A percentile compares a stretch with the other conserved stretches of the same genome.
phyloP scores from a whole-genome alignment of 1,140 invertebrate genomes.

The Trypoxylus dichotomus region DNA sequence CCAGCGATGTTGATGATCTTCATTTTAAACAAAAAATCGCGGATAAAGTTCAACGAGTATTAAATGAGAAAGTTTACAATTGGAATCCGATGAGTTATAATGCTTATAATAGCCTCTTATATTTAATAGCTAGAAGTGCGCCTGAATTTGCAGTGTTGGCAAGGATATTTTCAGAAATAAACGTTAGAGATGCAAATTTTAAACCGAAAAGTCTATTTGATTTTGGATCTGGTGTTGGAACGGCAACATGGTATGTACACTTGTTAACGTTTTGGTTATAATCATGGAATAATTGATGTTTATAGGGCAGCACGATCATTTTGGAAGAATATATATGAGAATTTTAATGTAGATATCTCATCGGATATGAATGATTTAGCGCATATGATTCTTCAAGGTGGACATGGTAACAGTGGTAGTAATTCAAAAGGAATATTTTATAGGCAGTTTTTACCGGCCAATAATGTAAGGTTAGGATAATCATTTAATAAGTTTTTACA shows the following conservation, averaged over 20 bases:
- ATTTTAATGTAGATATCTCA: slow-evolving; percentile 80
- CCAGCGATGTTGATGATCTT: slow-evolving; percentile 57
- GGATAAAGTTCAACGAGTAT: slow-evolving; percentile 51
- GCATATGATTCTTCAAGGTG: slow-evolving; percentile 67
- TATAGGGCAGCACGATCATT: slow-evolving; percentile 70
- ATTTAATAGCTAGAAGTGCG: slow-evolving; percentile 68
- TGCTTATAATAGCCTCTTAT: slow-evolving; percentile 63
- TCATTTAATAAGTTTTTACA: slow-evolving; percentile 31
- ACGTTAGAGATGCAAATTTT: slow-evolving; percentile 65
- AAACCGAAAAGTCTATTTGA: slow-evolving; percentile 78
- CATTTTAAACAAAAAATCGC: slow-evolving; percentile 42
- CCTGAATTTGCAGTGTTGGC: slow-evolving; percentile 75
- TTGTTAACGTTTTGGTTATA: slow-evolving; percentile 12
- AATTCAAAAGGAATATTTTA: slow-evolving; percentile 67
- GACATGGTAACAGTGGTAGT: slow-evolving; percentile 61
- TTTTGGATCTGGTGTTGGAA: slow-evolving; percentile 88
- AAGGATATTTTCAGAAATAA: slow-evolving; percentile 76
- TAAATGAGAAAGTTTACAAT: slow-evolving; percentile 64
- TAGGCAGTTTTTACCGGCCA: slow-evolving; percentile 77
- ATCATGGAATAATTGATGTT: slow-evolving; percentile 31
- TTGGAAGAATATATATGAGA: slow-evolving; percentile 78
- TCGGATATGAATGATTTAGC: slow-evolving; percentile 79
- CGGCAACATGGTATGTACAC: slow-evolving; percentile 68
- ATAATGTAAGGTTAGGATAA: slow-evolving; percentile 54
- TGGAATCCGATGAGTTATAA: slow-evolving; percentile 76